phyloP scores from a whole-genome alignment of 2,113 vertebrate species.

The Pandion haliaetus region DNA sequence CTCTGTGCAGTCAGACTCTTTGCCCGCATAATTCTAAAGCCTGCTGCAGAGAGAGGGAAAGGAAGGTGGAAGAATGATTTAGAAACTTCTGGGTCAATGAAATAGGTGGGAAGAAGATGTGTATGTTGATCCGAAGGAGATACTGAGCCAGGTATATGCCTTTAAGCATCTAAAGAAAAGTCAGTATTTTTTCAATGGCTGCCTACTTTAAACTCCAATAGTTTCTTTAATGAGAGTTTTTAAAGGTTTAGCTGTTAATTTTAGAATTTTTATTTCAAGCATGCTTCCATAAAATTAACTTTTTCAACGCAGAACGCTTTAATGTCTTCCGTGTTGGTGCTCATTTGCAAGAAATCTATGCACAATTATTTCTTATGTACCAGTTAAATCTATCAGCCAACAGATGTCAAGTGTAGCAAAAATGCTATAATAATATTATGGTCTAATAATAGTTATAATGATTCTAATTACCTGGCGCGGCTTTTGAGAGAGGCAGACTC shows the following conservation, averaged over 20 bases:
- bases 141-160: neutral
- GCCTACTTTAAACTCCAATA: neutral
- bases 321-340: neutral
- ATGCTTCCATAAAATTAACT: slow-evolving; percentile 2
- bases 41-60: neutral
- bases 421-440: slow-evolving; percentile 72
- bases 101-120: neutral
- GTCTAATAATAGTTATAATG: slow-evolving; percentile 74
- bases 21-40: neutral
- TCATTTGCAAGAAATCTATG: slow-evolving; percentile 46
- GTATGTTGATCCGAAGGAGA: neutral
- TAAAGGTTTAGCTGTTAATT: slow-evolving; percentile 35
- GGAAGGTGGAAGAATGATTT: neutral
- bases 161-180: neutral
- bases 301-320: neutral
- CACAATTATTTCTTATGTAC: slow-evolving; percentile 71
- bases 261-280: slow-evolving; percentile 41
- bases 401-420: slow-evolving; percentile 73
- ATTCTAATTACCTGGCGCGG: slow-evolving; percentile 67
- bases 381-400: slow-evolving; percentile 71
- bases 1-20: neutral
- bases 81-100: neutral
- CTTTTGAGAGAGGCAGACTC: slow-evolving; percentile 61
- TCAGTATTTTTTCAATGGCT: neutral
- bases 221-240: neutral